A percentile compares a stretch with the other conserved stretches of the same genome.
phyloP scores from a whole-genome alignment of 2,797 vertebrate genomes.

The Hozukius guyotensis region DNA sequence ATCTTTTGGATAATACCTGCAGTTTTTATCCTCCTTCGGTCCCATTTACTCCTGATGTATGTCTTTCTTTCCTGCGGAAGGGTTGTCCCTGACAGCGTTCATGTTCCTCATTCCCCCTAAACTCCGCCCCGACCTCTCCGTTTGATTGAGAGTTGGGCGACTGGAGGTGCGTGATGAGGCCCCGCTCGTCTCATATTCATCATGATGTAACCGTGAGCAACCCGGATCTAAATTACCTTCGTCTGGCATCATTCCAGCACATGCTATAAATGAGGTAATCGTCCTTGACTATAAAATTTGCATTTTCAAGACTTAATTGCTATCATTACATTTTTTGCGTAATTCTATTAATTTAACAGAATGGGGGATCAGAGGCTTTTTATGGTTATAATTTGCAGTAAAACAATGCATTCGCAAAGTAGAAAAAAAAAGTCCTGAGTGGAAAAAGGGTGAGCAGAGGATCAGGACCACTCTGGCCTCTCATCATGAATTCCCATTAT shows the following conservation, averaged over 20 bases:
- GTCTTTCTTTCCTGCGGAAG: constrained; percentile 26
- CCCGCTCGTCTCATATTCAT: constrained; percentile 93
- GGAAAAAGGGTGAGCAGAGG: constrained; percentile 66
- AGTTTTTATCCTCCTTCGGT: constrained; percentile 4
- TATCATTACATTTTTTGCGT: constrained; percentile 99
- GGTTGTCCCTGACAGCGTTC: constrained; percentile 55
- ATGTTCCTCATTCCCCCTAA: constrained; percentile 32
- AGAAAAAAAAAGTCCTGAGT: constrained; percentile 82
- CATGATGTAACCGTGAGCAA: constrained; percentile 99
- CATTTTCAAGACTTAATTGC: constrained; percentile 99
- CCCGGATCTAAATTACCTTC: constrained; percentile 98
- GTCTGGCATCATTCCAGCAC: constrained; percentile 98
- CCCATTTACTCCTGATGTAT: constrained; percentile 51
- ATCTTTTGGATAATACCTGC: constrained; percentile 15
- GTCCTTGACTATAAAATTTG: constrained; percentile 99
- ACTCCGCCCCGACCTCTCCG: constrained; percentile 51
- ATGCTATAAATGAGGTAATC: constrained; percentile 99
- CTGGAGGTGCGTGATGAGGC: constrained; percentile 84
- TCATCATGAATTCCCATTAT: constrained; percentile 66
- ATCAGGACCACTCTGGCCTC: constrained; percentile 71
- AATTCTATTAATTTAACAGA: constrained; percentile 99
- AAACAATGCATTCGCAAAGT: constrained; percentile 94
- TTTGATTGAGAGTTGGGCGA: constrained; percentile 76
- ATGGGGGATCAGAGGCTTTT: constrained; percentile 95
- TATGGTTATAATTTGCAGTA: constrained; percentile 99